Conservation (phyloP, 2,113 vertebrate genomes). For the Erpornis zantholeuca region DNA sequence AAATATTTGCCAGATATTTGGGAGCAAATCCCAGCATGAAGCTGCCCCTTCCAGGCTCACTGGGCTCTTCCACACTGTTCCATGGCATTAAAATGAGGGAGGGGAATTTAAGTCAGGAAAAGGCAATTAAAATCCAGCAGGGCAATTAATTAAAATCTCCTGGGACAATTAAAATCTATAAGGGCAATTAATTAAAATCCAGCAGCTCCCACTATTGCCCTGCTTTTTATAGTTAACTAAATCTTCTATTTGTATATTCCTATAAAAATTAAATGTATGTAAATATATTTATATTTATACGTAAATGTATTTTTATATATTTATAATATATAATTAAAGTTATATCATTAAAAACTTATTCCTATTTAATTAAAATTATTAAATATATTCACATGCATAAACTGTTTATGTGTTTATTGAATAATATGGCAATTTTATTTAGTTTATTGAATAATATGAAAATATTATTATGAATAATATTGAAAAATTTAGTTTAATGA, state of each 20-base stretch:
- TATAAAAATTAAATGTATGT: not conserved
- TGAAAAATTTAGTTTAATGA: too few relatives aligned
- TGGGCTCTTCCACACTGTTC: not conserved
- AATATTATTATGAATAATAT: too few relatives aligned
- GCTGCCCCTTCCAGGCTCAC: not conserved
- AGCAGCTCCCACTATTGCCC: not conserved
- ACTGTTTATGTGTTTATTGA: not conserved
- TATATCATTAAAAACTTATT: not conserved
- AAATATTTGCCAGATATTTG: not conserved
- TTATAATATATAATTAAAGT: not conserved
- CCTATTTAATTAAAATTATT: not conserved
- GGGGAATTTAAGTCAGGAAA: not conserved
- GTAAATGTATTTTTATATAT: not conserved
- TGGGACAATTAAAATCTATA: not conserved
- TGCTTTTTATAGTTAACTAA: not conserved
- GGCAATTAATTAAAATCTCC: not conserved
- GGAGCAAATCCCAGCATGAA: not conserved
- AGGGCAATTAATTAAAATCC: not conserved
- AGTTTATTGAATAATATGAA: too few relatives aligned
- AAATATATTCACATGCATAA: not conserved
- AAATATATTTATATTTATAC: not conserved
- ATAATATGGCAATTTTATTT: not conserved
- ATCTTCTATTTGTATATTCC: not conserved
- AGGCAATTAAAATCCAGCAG: not conserved
- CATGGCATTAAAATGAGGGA: not conserved